Base-by-base conservation (phyloP, 2,888 invertebrate species). In the Physocephala rufipes region DNA sequence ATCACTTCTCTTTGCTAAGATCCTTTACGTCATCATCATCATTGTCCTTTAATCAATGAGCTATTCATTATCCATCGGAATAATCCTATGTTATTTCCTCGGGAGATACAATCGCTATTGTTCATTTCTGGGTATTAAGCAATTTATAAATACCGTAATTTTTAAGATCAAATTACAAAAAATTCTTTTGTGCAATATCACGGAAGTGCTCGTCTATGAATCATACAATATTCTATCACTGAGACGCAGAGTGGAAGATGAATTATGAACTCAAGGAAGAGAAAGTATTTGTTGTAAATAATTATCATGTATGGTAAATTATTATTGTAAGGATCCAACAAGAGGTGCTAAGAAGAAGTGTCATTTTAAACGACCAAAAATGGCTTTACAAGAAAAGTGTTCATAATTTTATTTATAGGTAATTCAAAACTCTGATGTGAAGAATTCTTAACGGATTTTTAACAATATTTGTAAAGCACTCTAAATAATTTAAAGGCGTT, bases 171-270 rank as follows among this genome's bases (percentile, higher is more conserved):
- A 49, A 64, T 64, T 64, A 47, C 64, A 64, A 49, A 26, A n/a
- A 43, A 47, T 4, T 26, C 47, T 19, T 28, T 47, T 47, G 49
- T 64, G 64, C 26, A 9, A 64, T 24, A 47, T 24, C 64, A 64
- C 64, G 64, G 26, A 49, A 49, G 64, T 64, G 47, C 64, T 64
- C 49, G 64, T 64, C 2, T 64, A 28, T 64, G 26, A 64, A 49
- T 47, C 24, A 28, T 47, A 12, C 19, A n/a, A 36, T 36, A 36
- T 7, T 36, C 2, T 19, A 13, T 49, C 16, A n/a, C 7, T n/a
- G 49, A 49, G 49, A n/a, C n/a, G n/a, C n/a, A n/a, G n/a, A 49
- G 49, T 3, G 19, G 49, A 49, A 12, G 12, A 49, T 2, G 9
- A 36, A 36, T 36, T 36, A 36, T 36, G 36, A 4, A 36, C 9